Base-by-base conservation (phyloP, 2,113 vertebrate species). In the Brevimyrus niger region DNA sequence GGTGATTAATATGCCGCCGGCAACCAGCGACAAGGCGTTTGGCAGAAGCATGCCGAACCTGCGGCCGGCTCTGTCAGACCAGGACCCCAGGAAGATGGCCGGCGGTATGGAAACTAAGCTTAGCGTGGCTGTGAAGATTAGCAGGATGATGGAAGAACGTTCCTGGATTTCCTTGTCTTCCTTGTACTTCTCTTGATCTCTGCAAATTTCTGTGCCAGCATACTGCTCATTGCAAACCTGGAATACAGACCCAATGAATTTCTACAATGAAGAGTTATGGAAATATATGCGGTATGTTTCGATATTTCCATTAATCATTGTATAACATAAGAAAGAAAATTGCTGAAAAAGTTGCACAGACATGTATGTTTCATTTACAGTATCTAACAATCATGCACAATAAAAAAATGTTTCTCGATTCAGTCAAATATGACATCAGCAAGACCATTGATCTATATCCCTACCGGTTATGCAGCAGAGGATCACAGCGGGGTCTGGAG, bases 31-130 rank as follows among this genome's bases (percentile, higher is more conserved):
- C 35, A 93, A 85, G 19, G 92, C 1, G 61, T 90, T 92, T 1
- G 94, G 94, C 3, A 95, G 82, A 2, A 92, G 51, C 92, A 95
- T 93, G n/a, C 94, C 93, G 17, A 87, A 84, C 10, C 92, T 91
- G 42, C 93, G 94, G 10, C 93, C 92, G 3, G 85, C 90, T 13
- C 55, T 73, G 91, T 95, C 94, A 0, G 94, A 95, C 94, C 94
- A 94, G 46, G 94, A 92, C 46, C 94, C 94, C 89, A 95, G 91
- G 11, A 93, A 55, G 13, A 95, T 88, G n/a, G 94, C 93, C 4
- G 93, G 92, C 3, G 91, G 91, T 51, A 95, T 88, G 86, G 94
- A 94, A 47, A 94, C 27, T 13, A 93, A 27, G 87, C 93, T 94
- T 46, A 90, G 83, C 4, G 92, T 91, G 44, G 55, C 88, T 27